A percentile compares a stretch with the other conserved stretches of the same genome.
Evolutionary conservation across 1,140 invertebrate species (phyloP).

Genomic region (Panulirus ornatus): DNA sequence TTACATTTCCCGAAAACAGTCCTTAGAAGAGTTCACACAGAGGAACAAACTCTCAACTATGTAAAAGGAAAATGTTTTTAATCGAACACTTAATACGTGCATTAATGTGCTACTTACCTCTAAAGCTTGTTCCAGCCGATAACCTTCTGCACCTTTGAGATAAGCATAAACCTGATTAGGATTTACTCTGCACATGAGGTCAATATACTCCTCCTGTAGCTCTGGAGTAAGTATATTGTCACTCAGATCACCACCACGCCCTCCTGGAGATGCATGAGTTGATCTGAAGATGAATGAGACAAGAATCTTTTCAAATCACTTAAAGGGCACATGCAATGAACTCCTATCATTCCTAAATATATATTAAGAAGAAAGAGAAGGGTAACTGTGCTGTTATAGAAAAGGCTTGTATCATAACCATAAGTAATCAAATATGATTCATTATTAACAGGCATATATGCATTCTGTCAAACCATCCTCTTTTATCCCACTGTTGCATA

Average conservation of each 20-base stretch:
- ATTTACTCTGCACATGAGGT: conserved; percentile 84
- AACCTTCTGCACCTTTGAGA: conserved; percentile 80
- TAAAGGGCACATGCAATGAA: background rate
- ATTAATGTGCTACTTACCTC: no score
- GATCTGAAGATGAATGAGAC: conserved; percentile 27
- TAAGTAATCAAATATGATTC: no score
- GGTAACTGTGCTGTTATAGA: background rate
- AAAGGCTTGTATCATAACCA: no score
- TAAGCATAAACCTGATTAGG: conserved; percentile 80
- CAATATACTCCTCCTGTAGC: conserved; percentile 83
- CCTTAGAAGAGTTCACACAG: no score
- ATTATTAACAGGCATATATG: no score
- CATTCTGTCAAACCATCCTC: no score
- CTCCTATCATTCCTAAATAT: background rate
- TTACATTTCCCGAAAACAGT: no score
- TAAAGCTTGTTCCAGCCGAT: conserved; percentile 81
- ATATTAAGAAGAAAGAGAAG: background rate
- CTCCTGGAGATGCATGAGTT: conserved; percentile 49
- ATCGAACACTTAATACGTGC: no score
- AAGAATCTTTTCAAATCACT: background rate
- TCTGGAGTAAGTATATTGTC: conserved; percentile 79
- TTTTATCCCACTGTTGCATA: no score
- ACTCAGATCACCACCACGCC: conserved; percentile 26
- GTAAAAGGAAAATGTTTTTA: no score
- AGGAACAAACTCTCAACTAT: no score